Evolutionary conservation across 2,797 vertebrate species (phyloP), one percentile per base, ranked within the genome.

Genomic region (Ataeniobius toweri): DNA sequence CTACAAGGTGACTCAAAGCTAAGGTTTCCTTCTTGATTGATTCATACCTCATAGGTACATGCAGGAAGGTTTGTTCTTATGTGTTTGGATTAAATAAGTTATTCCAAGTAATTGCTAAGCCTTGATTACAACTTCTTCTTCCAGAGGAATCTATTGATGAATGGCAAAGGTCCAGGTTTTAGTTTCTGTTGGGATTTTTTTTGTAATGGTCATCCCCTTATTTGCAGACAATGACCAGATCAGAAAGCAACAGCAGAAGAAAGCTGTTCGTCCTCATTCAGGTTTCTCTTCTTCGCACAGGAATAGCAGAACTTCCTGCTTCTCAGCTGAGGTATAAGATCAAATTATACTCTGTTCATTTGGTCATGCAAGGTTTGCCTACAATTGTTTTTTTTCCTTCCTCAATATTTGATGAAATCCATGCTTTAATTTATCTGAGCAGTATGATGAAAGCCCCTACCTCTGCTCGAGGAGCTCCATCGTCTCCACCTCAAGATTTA

Each of bases 151-250:
- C 39, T 9, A 56, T n/a, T n/a, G 31, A 41, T 50, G 67, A 41
- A 13, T 75, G 46, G 10, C 67, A 16, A 36, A 39, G 31, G 6
- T 39, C 8, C 6, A 31, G 14, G 6, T n/a, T 10, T 46, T 46
- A 16, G 12, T 69, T 44, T 44, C 14, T 68, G 18, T 68, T 44
- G 39, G 5, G 20, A 5, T 24, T 46, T 46, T n/a, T 46, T 41
- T 53, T 18, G 51, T 68, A 3, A 48, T n/a, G 56, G 5, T 73
- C 71, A 75, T n/a, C 3, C 68, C 26, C n/a, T 22, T 90, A 82
- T 82, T 89, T 86, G 76, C 87, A 99, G 98, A 99, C 94, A 95
- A 95, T 73, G 98, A 99, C 91, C 97, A 96, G 81, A 94, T 96
- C 88, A 95, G 94, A 81, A 94, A 95, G 92, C 95, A 97, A 65